Conservation (phyloP, 2,888 invertebrate species). For the Helleia helle region DNA sequence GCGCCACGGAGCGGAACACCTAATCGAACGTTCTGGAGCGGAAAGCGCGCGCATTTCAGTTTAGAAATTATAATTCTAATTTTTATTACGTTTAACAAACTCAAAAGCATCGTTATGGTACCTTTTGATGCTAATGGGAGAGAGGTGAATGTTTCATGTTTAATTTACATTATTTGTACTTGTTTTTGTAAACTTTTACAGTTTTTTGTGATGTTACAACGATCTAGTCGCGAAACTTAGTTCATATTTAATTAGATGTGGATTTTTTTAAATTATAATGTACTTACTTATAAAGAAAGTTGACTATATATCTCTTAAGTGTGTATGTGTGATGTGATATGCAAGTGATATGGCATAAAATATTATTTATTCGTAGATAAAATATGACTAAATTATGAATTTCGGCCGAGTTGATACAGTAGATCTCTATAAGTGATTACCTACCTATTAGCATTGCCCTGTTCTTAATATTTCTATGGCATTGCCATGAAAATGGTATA, state of each 20-base stretch:
- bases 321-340: too few relatives aligned
- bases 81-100: slow-evolving; percentile 8
- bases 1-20: slow-evolving; percentile 55
- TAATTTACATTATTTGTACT: neutral
- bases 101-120: slow-evolving; percentile 1
- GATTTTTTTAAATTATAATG: too few relatives aligned
- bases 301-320: too few relatives aligned
- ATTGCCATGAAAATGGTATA: too few relatives aligned
- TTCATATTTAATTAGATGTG: slow-evolving; percentile 4
- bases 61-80: slow-evolving; percentile 30
- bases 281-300: too few relatives aligned
- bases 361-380: too few relatives aligned
- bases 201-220: neutral
- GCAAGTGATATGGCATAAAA: too few relatives aligned
- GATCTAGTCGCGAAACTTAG: neutral
- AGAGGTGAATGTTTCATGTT: neutral
- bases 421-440: too few relatives aligned
- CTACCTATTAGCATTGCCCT: too few relatives aligned
- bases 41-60: slow-evolving; percentile 40
- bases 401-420: too few relatives aligned
- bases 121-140: slow-evolving; percentile 7
- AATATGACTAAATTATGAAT: too few relatives aligned
- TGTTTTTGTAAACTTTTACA: neutral
- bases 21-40: slow-evolving; percentile 69
- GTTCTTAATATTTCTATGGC: too few relatives aligned